Percentiles rank a stretch among this genome's conserved stretches.
These are phyloP conservation scores for Ormyrus nitidulus DNA, from an alignment of 2,888 invertebrate species.

Conservation along the genomic window DNA sequence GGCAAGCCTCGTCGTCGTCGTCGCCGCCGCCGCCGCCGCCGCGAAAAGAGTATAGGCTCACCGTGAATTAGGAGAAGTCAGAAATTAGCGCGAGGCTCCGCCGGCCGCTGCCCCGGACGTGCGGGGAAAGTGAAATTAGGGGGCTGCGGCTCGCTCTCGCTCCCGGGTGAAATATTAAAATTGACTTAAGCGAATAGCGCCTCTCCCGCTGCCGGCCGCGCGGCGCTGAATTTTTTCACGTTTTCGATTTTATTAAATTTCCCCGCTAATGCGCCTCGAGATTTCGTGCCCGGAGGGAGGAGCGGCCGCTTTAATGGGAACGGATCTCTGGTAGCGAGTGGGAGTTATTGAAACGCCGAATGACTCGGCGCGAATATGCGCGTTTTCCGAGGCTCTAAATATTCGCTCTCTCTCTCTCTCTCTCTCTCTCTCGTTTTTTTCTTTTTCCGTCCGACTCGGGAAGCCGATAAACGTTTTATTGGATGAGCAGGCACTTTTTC, in stretches of 20 bases:
- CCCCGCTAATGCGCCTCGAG: conserved; percentile 25
- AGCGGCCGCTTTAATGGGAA: conserved; percentile 21
- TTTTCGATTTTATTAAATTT: conserved; percentile 46
- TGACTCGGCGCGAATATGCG: conserved; percentile 33
- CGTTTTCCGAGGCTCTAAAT: not conserved
- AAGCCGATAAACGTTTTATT: conserved; percentile 3
- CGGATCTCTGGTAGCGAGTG: not conserved
- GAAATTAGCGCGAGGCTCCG: conserved; percentile 42
- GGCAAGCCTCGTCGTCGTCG: not conserved
- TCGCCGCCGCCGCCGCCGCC: not conserved
- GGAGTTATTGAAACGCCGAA: conserved; percentile 22
- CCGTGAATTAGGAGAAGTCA: conserved; percentile 19
- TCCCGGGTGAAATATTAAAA: conserved; percentile 41
- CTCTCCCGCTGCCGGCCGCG: not conserved
- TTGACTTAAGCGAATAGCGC: conserved; percentile 27
- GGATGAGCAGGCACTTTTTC: conserved; percentile 13
- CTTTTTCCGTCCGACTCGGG: not conserved
- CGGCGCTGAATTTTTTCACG: conserved; percentile 33
- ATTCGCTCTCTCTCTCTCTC: not conserved
- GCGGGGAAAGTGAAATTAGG: conserved; percentile 35
- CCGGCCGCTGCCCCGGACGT: conserved; percentile 29
- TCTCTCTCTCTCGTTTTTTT: not conserved
- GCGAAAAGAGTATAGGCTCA: not conserved
- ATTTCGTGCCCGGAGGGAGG: conserved; percentile 5
- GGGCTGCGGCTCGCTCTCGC: not conserved